These are phyloP conservation scores for Nansenia antarctica DNA, from an alignment of 2,113 vertebrate species.

Conservation along the genomic window DNA sequence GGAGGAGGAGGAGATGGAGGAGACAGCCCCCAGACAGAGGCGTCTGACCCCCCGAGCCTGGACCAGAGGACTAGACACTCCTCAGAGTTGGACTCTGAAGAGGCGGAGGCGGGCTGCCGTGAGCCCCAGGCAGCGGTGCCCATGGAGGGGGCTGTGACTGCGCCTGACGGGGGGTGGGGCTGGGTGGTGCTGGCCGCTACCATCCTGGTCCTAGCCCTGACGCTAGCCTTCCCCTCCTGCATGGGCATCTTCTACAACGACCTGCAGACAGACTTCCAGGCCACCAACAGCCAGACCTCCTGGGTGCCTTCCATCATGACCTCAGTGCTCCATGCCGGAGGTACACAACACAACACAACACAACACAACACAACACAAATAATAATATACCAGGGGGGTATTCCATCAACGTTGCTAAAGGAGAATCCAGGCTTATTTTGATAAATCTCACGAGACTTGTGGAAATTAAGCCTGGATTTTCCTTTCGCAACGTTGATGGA, in stretches of 20 bases:
- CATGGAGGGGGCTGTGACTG: conserved; percentile 18
- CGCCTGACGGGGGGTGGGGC: conserved; percentile 83
- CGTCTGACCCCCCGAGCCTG: conserved; percentile 1
- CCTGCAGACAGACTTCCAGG: conserved; percentile 86
- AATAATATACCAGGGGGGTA: too few species aligned
- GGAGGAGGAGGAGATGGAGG: too few species aligned
- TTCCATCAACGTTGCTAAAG: too few species aligned
- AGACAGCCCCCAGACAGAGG: conserved; percentile 23
- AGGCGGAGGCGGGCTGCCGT: conserved; percentile 9
- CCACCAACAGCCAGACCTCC: conserved; percentile 88
- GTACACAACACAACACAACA: too few species aligned
- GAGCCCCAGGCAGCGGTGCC: background rate
- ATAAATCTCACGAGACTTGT: too few species aligned
- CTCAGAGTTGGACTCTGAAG: conserved; percentile 40
- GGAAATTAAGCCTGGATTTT: too few species aligned
- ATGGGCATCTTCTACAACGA: conserved; percentile 89
- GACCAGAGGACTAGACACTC: conserved; percentile 34
- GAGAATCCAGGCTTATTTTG: too few species aligned
- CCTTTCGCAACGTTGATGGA: too few species aligned
- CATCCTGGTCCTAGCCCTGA: conserved; percentile 81
- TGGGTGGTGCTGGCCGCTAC: conserved; percentile 87
- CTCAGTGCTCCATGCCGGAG: conserved; percentile 85
- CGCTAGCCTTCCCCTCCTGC: conserved; percentile 84
- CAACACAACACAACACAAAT: too few species aligned
- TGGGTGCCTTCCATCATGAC: conserved; percentile 94